A percentile compares a stretch with the other conserved stretches of the same genome.
phyloP scores from a whole-genome alignment of 1,140 invertebrate species.

The Aphelenchoides fujianensis region DNA sequence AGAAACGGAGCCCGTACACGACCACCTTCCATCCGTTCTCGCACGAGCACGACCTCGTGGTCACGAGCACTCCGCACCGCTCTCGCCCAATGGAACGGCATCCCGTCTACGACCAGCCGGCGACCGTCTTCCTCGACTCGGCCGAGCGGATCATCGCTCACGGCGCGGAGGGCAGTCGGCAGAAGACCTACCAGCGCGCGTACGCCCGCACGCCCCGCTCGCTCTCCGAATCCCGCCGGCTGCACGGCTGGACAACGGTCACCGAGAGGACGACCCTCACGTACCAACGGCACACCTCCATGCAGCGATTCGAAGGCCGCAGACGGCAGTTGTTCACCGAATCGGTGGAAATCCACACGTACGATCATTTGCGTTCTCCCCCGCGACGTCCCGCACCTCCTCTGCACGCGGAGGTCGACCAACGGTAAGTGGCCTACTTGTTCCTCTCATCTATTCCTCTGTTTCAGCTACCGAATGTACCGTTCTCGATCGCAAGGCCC shows the following conservation, averaged over 20 bases:
- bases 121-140: not conserved
- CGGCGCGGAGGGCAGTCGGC: not conserved
- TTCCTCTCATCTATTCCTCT: not conserved
- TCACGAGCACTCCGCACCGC: slow-evolving; percentile 2
- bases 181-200: slow-evolving; percentile 7
- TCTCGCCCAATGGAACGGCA: not conserved
- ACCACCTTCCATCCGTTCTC: not conserved
- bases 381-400: slow-evolving; percentile 23
- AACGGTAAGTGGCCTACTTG: slow-evolving; percentile 26
- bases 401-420: slow-evolving; percentile 18
- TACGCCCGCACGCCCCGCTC: slow-evolving; percentile 19
- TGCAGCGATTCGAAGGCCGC: slow-evolving; percentile 8
- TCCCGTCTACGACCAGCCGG: not conserved
- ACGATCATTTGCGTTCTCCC: not conserved
- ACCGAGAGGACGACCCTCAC: slow-evolving; percentile 42
- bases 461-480: not conserved
- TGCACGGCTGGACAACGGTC: slow-evolving; percentile 37
- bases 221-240: not conserved
- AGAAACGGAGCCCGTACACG: not conserved
- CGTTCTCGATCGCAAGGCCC: slow-evolving; percentile 37
- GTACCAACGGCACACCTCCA: slow-evolving; percentile 32
- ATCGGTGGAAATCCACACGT: slow-evolving; percentile 34
- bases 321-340: not conserved
- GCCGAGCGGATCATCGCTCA: not conserved
- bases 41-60: not conserved